Evolutionary conservation across 2,113 vertebrate species (phyloP).

Genomic region (Erythrolamprus reginae): DNA sequence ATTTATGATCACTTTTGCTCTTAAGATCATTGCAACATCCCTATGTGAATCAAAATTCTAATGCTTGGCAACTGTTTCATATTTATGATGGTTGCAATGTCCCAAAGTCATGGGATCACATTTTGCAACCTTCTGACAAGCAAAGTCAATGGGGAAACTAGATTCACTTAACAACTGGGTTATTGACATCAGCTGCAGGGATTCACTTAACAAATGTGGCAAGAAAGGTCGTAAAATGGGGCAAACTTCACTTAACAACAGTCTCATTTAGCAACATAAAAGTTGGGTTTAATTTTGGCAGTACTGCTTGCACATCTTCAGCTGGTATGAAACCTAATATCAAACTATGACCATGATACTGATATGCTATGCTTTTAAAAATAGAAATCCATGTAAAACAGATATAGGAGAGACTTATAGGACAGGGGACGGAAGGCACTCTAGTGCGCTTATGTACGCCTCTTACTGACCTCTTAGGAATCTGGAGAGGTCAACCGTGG

Average conservation of each 20-base stretch:
- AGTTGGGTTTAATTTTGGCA: background rate
- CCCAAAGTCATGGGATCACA: too few relatives aligned
- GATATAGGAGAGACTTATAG: too few relatives aligned
- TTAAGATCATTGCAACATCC: background rate
- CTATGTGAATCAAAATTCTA: background rate
- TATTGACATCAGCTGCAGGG: background rate
- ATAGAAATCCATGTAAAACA: background rate
- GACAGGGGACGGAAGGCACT: too few relatives aligned
- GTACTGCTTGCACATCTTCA: background rate
- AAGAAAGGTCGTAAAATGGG: background rate
- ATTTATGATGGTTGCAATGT: background rate
- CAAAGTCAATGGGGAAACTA: background rate
- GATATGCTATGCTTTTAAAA: background rate
- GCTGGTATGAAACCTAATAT: background rate
- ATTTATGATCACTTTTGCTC: background rate
- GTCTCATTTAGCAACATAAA: background rate
- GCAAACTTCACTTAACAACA: background rate
- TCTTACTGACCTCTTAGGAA: too few relatives aligned
- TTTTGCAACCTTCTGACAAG: background rate
- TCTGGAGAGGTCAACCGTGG: too few relatives aligned
- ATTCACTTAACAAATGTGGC: background rate
- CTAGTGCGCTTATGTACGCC: too few relatives aligned
- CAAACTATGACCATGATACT: background rate
- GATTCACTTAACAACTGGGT: background rate
- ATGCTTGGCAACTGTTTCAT: too few relatives aligned